Conservation (phyloP, 2,113 vertebrate species). For the Oncorhynchus mykiss region DNA sequence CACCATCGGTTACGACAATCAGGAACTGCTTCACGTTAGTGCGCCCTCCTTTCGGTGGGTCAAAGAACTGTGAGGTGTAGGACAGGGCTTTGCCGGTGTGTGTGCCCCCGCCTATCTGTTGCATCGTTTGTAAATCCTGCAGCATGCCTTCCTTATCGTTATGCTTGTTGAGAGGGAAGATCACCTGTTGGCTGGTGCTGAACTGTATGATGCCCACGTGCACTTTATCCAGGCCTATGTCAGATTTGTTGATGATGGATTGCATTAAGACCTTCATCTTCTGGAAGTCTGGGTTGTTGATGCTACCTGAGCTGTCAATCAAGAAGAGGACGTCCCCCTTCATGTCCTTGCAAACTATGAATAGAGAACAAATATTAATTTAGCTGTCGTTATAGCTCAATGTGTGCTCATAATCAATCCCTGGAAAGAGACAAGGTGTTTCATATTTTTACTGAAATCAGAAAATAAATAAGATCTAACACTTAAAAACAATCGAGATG, state of each 20-base stretch:
- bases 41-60: conserved; percentile 67
- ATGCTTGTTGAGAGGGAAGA: conserved; percentile 69
- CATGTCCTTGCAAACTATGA: conserved; percentile 75
- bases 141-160: conserved; percentile 55
- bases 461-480: neutral
- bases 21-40: conserved; percentile 69
- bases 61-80: conserved; percentile 71
- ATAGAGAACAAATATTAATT: conserved; percentile 1
- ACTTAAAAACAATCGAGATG: neutral
- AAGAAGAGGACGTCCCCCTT: conserved; percentile 81
- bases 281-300: conserved; percentile 63
- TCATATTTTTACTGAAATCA: neutral
- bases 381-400: neutral
- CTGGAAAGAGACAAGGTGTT: neutral
- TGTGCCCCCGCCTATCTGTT: conserved; percentile 69
- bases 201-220: conserved; percentile 82
- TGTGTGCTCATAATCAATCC: neutral
- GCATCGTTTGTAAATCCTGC: conserved; percentile 58
- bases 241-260: conserved; percentile 64
- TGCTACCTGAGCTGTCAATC: conserved; percentile 82
- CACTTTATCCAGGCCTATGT: conserved; percentile 63
- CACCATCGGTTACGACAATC: conserved; percentile 80
- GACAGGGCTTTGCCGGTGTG: conserved; percentile 72
- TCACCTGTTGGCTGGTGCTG: conserved; percentile 52
- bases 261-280: conserved; percentile 81